phyloP scores from a whole-genome alignment of 2,888 invertebrate genomes.

The Sinhomidia bicolor region DNA sequence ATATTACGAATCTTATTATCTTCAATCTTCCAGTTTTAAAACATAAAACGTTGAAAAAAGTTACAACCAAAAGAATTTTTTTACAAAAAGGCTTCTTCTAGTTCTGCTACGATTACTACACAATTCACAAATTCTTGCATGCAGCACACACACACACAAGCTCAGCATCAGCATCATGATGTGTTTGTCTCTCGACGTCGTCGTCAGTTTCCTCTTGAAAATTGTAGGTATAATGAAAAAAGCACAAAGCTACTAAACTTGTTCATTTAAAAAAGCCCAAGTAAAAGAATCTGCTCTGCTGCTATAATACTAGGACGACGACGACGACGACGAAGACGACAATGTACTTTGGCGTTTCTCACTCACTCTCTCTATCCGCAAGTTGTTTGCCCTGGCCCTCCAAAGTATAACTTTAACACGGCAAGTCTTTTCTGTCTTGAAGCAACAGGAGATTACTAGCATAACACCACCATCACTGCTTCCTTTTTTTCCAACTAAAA shows the following conservation, averaged over 20 bases:
- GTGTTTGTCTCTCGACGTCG: slow-evolving; percentile 16
- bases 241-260: slow-evolving; percentile 7
- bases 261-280: neutral
- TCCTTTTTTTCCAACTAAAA: neutral
- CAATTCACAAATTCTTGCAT: neutral
- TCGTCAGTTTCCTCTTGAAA: neutral
- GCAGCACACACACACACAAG: neutral
- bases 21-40: slow-evolving; percentile 16
- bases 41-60: neutral
- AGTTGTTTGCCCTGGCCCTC: neutral
- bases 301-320: neutral
- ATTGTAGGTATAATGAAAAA: slow-evolving; percentile 12
- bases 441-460: slow-evolving; percentile 18
- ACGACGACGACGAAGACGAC: neutral
- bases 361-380: neutral
- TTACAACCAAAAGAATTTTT: neutral
- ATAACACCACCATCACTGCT: slow-evolving; percentile 4
- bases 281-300: neutral
- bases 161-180: neutral
- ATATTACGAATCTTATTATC: neutral
- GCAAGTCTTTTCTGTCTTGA: slow-evolving; percentile 17
- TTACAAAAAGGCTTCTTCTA: neutral
- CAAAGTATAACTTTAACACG: neutral
- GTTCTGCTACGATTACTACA: neutral
- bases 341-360: neutral